These are phyloP conservation scores for Ophion ventricosus DNA, from an alignment of 2,888 invertebrate genomes.

Conservation along the genomic window DNA sequence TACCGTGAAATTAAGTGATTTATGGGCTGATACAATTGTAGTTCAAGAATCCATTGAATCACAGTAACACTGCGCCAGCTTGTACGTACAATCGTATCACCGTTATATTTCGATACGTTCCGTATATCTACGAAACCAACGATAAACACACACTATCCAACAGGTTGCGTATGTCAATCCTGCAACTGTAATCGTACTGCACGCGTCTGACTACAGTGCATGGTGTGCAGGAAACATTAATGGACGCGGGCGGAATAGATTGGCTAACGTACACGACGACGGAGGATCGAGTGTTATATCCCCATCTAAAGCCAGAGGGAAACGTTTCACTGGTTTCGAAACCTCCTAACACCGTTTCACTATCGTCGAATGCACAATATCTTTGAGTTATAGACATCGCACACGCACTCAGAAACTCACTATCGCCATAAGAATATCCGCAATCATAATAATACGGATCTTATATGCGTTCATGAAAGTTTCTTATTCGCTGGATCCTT, in stretches of 20 bases:
- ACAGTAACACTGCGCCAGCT: neutral
- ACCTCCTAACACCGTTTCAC: conserved; percentile 49
- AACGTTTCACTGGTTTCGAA: conserved; percentile 59
- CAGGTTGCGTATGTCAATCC: conserved; percentile 58
- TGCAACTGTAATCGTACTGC: conserved; percentile 46
- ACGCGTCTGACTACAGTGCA: conserved; percentile 47
- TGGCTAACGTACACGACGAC: conserved; percentile 53
- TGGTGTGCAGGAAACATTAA: conserved; percentile 62
- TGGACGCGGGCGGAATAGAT: conserved; percentile 64
- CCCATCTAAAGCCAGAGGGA: conserved; percentile 43
- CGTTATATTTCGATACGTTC: neutral
- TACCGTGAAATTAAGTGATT: neutral
- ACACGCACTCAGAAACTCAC: neutral
- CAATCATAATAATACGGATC: conserved; percentile 5
- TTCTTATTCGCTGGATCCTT: no score
- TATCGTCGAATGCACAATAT: conserved; percentile 47
- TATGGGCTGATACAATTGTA: conserved; percentile 3
- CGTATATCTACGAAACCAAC: conserved; percentile 32
- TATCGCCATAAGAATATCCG: neutral
- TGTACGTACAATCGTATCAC: conserved; percentile 34
- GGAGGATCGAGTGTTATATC: conserved; percentile 51
- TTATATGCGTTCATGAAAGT: no score
- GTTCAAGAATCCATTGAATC: conserved; percentile 7
- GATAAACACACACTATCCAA: conserved; percentile 55
- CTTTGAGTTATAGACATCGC: conserved; percentile 19